These are phyloP conservation scores for Tethea ocularis DNA, from an alignment of 2,888 invertebrate species.

Conservation along the genomic window DNA sequence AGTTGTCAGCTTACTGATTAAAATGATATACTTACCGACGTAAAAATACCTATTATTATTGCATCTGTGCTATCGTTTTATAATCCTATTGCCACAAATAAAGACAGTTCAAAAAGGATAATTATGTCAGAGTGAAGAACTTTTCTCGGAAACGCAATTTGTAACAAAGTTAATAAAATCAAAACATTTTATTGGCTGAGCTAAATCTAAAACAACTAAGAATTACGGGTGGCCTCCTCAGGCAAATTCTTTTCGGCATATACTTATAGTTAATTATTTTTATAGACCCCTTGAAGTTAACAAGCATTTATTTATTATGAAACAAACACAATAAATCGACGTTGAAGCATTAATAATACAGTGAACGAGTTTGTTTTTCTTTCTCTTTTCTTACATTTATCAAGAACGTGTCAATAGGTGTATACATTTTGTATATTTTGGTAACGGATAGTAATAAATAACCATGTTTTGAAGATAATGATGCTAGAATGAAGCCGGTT, in stretches of 20 bases:
- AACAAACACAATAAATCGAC: slow-evolving; percentile 64
- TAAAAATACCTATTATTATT: too few relatives aligned
- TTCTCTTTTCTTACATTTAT: slow-evolving; percentile 36
- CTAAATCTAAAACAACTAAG: slow-evolving; percentile 24
- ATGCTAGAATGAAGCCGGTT: slow-evolving; percentile 42
- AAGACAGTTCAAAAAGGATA: not conserved
- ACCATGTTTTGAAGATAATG: slow-evolving; percentile 41
- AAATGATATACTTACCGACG: too few relatives aligned
- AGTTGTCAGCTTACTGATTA: too few relatives aligned
- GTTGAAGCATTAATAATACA: slow-evolving; percentile 59
- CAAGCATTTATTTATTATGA: slow-evolving; percentile 56
- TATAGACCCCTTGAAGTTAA: slow-evolving; percentile 48
- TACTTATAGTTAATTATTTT: slow-evolving; percentile 45
- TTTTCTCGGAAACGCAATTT: not conserved
- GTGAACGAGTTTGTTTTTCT: slow-evolving; percentile 34
- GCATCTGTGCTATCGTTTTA: too few relatives aligned
- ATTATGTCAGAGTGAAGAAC: not conserved
- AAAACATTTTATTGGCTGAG: slow-evolving; percentile 20
- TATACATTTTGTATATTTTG: slow-evolving; percentile 33
- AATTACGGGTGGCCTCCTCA: slow-evolving; percentile 47
- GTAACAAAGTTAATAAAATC: slow-evolving; percentile 1
- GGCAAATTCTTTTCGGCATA: slow-evolving; percentile 41
- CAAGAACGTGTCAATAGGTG: slow-evolving; percentile 27
- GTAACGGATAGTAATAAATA: slow-evolving; percentile 39
- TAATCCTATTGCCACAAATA: too few relatives aligned